Percentiles rank a stretch among this genome's conserved stretches.
Evolutionary conservation across 2,888 invertebrate genomes (phyloP).

Genomic region (Apantesis nais): DNA sequence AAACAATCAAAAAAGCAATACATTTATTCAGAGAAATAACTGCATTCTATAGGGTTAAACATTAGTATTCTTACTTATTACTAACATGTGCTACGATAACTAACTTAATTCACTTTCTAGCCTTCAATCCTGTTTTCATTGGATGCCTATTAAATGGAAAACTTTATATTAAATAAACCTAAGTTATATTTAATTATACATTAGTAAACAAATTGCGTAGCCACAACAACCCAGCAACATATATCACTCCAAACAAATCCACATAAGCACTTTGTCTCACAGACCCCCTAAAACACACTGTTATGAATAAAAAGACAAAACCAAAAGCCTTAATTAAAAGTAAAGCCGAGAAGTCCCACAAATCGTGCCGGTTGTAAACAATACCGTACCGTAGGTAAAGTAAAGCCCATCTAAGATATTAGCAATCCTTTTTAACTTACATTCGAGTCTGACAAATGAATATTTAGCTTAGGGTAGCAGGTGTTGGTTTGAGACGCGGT

Average conservation of each 20-base stretch:
- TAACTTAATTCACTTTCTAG: too few species aligned
- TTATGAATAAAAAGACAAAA: slow-evolving; percentile 19
- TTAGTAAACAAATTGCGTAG: slow-evolving; percentile 5
- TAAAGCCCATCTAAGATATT: slow-evolving; percentile 77
- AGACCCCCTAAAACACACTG: slow-evolving; percentile 10
- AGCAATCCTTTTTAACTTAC: slow-evolving; percentile 81
- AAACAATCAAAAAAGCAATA: too few species aligned
- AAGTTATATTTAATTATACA: not conserved
- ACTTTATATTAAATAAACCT: not conserved
- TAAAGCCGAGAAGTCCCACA: slow-evolving; percentile 28
- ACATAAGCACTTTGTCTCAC: slow-evolving; percentile 9
- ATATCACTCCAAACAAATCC: slow-evolving; percentile 11
- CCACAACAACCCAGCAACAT: slow-evolving; percentile 11
- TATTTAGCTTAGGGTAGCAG: slow-evolving; percentile 74
- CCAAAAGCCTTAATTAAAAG: slow-evolving; percentile 39
- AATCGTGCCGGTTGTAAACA: slow-evolving; percentile 60
- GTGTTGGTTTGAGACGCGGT: slow-evolving; percentile 58
- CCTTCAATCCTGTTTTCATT: not conserved
- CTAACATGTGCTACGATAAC: too few species aligned
- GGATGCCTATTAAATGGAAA: not conserved
- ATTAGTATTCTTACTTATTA: too few species aligned
- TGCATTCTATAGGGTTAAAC: not conserved
- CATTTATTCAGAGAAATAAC: not conserved
- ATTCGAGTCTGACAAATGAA: slow-evolving; percentile 80
- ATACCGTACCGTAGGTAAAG: slow-evolving; percentile 57